Evolutionary conservation across 2,888 invertebrate species (phyloP).

Genomic region (Disparrhopalites patrizii): DNA sequence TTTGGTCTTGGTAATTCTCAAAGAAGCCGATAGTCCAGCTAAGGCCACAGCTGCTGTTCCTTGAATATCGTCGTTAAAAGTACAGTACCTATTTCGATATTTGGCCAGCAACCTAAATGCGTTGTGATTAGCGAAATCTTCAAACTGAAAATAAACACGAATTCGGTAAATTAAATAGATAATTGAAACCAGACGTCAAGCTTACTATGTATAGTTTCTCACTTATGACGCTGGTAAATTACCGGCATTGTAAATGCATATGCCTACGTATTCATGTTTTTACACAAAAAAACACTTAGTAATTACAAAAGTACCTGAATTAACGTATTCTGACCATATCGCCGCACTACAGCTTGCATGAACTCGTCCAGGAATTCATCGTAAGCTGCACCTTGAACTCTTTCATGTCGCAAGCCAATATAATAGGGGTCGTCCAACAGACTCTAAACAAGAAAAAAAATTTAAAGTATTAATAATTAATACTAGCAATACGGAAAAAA

Average conservation of each 20-base stretch:
- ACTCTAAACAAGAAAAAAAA: slow-evolving; percentile 53
- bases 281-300: background rate
- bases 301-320: slow-evolving; percentile 58
- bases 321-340: slow-evolving; percentile 79
- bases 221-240: background rate
- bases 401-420: slow-evolving; percentile 82
- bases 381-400: slow-evolving; percentile 80
- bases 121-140: slow-evolving; percentile 97
- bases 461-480: background rate
- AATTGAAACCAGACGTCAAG: too few relatives aligned
- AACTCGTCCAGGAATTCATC: slow-evolving; percentile 96
- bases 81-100: slow-evolving; percentile 83
- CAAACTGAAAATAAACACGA: slow-evolving; percentile 67
- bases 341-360: slow-evolving; percentile 81
- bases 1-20: slow-evolving; percentile 74
- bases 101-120: slow-evolving; percentile 89
- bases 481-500: background rate
- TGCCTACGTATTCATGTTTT: background rate
- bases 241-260: background rate
- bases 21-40: slow-evolving; percentile 83
- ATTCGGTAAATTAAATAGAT: too few relatives aligned
- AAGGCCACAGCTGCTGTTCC: slow-evolving; percentile 96
- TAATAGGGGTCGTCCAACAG: slow-evolving; percentile 91
- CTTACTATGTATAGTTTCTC: too few relatives aligned
- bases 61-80: slow-evolving; percentile 99